These are phyloP conservation scores for Drosophila acutilabella DNA, from an alignment of 2,888 invertebrate species.

Conservation along the genomic window DNA sequence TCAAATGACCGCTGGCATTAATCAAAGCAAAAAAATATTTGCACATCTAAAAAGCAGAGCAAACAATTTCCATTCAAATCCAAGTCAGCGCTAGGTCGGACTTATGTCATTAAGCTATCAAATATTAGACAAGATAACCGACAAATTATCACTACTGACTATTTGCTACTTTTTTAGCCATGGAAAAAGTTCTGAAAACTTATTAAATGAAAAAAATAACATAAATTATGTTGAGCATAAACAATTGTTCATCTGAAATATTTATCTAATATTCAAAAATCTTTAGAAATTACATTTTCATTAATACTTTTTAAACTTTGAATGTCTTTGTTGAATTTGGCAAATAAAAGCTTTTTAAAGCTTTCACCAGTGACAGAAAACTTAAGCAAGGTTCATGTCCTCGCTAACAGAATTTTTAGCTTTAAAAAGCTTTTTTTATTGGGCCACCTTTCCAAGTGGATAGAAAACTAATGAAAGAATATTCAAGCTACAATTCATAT, in stretches of 20 bases:
- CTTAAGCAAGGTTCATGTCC: no score
- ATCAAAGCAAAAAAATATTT: constrained; percentile 38
- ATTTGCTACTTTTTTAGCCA: constrained; percentile 33
- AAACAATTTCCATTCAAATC: constrained; percentile 20
- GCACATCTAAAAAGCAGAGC: constrained; percentile 29
- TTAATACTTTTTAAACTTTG: background rate
- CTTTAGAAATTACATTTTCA: background rate
- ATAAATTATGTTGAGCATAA: background rate
- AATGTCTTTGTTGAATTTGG: background rate
- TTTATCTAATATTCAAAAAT: background rate
- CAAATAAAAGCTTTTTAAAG: no score
- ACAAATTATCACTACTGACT: constrained; percentile 37
- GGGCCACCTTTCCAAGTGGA: no score
- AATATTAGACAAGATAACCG: constrained; percentile 45
- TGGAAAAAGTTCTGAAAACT: background rate
- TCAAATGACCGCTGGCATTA: constrained; percentile 39
- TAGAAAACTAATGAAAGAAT: no score
- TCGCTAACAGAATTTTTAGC: no score
- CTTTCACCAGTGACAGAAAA: no score
- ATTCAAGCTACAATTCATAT: background rate
- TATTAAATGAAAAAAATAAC: background rate
- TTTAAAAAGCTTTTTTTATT: no score
- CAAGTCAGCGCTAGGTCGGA: constrained; percentile 11
- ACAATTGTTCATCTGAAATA: background rate
- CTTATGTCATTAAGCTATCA: constrained; percentile 34